Percentiles rank a stretch among this genome's conserved stretches.
These are phyloP conservation scores for Hypena proboscidalis DNA, from an alignment of 2,888 invertebrate species.

Conservation along the genomic window DNA sequence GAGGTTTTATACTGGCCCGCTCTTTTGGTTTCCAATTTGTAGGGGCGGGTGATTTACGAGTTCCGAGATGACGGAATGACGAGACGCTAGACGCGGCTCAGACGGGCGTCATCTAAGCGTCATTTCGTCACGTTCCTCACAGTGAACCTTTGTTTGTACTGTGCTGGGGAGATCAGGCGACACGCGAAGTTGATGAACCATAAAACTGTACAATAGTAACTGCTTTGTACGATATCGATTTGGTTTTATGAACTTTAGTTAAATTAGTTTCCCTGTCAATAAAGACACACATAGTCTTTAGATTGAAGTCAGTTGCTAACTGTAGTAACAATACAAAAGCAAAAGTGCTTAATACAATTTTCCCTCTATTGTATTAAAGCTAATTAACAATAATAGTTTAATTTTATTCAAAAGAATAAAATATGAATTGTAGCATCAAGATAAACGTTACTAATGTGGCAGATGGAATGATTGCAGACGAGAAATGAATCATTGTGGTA, in stretches of 20 bases:
- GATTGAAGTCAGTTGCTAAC: too few species aligned
- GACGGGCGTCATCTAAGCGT: conserved; percentile 51
- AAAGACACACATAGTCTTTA: too few species aligned
- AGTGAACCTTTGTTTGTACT: conserved; percentile 52
- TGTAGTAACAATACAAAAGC: background rate
- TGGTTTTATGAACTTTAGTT: conserved; percentile 2
- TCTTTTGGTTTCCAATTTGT: conserved; percentile 78
- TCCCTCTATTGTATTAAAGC: background rate
- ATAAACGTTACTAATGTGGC: conserved; percentile 27
- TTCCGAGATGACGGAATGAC: conserved; percentile 33
- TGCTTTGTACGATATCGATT: conserved; percentile 34
- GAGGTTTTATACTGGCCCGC: conserved; percentile 68
- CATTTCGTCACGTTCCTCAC: conserved; percentile 40
- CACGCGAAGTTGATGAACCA: conserved; percentile 35
- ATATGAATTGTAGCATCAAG: conserved; percentile 19
- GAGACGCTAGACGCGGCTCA: conserved; percentile 68
- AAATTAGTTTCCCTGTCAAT: conserved; percentile 1
- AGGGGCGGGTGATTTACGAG: conserved; percentile 74
- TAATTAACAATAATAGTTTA: conserved; percentile 5
- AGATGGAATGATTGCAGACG: conserved; percentile 25
- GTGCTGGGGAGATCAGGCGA: conserved; percentile 21
- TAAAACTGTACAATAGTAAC: conserved; percentile 47
- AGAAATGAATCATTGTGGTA: conserved; percentile 37
- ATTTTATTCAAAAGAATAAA: background rate
- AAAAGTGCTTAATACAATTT: background rate